A percentile compares a stretch with the other conserved stretches of the same genome.
phyloP scores from a whole-genome alignment of 2,888 invertebrate species.

The Dusona sp. region DNA sequence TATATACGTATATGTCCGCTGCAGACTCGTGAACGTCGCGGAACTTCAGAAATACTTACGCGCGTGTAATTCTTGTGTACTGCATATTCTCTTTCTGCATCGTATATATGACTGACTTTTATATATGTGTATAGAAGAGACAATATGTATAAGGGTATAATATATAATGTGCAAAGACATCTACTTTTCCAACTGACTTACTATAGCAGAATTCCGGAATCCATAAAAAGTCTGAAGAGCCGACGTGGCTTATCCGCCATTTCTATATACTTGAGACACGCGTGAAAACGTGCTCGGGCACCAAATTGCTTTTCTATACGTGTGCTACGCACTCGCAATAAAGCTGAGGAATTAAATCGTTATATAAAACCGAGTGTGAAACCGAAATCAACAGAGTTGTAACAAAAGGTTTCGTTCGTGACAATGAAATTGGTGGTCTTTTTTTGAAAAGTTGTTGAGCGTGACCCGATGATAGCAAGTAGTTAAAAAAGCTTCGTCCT shows the following conservation, averaged over 20 bases:
- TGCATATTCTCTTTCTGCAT: background rate
- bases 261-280: constrained; percentile 51
- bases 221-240: constrained; percentile 57
- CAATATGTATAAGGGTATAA: background rate
- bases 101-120: background rate
- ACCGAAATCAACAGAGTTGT: background rate
- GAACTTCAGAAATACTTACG: constrained; percentile 46
- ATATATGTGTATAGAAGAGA: background rate
- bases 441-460: background rate
- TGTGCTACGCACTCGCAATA: constrained; percentile 3
- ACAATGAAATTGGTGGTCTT: constrained; percentile 2
- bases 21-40: constrained; percentile 37
- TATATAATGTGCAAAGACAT: background rate
- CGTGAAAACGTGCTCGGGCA: constrained; percentile 46
- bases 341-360: constrained; percentile 24
- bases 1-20: constrained; percentile 14
- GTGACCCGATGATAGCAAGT: background rate
- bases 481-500: background rate
- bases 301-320: constrained; percentile 21
- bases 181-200: constrained; percentile 50
- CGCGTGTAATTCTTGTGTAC: constrained; percentile 48
- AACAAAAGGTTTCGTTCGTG: background rate
- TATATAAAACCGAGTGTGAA: background rate
- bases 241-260: constrained; percentile 66
- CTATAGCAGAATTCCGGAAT: constrained; percentile 8